Evolutionary conservation across 2,888 invertebrate species (phyloP), one percentile per base, ranked within the genome.

Genomic region (Stenolophus ochropezus): DNA sequence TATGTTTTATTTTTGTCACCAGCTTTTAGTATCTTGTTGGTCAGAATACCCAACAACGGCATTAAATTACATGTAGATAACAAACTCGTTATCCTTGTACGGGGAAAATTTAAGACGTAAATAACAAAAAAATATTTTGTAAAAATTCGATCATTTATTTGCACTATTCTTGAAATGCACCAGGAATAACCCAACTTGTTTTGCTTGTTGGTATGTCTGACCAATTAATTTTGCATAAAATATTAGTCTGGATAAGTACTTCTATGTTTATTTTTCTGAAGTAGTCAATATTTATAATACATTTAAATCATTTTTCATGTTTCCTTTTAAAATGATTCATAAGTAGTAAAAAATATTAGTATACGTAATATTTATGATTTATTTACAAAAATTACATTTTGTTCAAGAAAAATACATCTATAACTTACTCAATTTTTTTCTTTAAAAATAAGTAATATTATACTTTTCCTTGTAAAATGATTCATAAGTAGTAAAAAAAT

Each of bases 81-180:
- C 11, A 25, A 75, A 75, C 56, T 6, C 4, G 75, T 75, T 75
- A 21, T 51, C 75, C 75, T 75, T 75, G 75, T 18, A 4, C 18
- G 25, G 11, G 53, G 27, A 75, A 53, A 75, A 11, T 51, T 74
- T 23, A n/a, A 21, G 51, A 75, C 53, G 25, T 53, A 53, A 25
- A n/a, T 61, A n/a, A 11, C 25, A 23, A 61, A 21, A 14, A 61
- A 23, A n/a, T 61, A 61, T 61, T 27, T 61, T 23, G 61, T 23
- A 23, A 61, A 11, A 23, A 61, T 23, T 27, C 14, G n/a, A 25
- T 61, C 16, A 61, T 61, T 61, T 25, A 23, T 21, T 61, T 61
- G 20, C 20, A 21, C 8, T 4, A 11, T 61, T 27, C 61, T 61
- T 25, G 61, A 61, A 61, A 20, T 61, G n/a, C 14, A 1, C 3